Evolutionary conservation across 2,888 invertebrate genomes (phyloP).

Genomic region (Amiota mariae): DNA sequence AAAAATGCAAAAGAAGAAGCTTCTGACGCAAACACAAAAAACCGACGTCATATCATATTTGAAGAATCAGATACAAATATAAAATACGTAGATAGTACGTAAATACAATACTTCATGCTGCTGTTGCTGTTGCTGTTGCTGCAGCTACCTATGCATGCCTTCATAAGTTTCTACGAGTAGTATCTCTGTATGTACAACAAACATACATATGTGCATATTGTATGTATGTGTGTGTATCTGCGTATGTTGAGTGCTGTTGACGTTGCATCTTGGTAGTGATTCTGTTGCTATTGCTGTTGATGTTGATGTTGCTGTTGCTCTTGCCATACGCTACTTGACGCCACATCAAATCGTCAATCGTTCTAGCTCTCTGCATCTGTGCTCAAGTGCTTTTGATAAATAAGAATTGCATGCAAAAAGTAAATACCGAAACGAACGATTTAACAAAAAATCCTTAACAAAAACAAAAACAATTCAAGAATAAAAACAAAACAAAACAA

Average conservation of each 20-base stretch:
- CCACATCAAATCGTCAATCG: too few relatives aligned
- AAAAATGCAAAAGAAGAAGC: not conserved
- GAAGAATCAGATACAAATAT: not conserved
- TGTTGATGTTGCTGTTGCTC: not conserved
- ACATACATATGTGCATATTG: not conserved
- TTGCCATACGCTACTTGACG: too few relatives aligned
- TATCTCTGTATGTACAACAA: too few relatives aligned
- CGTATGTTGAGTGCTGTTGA: constrained; percentile 7
- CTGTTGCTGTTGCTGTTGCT: too few relatives aligned
- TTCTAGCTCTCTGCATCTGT: too few relatives aligned
- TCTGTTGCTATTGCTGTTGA: not conserved
- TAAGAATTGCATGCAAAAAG: constrained; percentile 7
- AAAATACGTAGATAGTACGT: too few relatives aligned
- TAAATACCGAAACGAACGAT: constrained; percentile 12
- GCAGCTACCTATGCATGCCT: too few relatives aligned
- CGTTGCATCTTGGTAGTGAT: not conserved
- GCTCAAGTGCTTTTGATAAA: not conserved
- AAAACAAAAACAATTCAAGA: constrained; percentile 9
- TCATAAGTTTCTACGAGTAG: too few relatives aligned
- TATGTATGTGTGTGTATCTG: not conserved
- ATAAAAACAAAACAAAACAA: constrained; percentile 19
- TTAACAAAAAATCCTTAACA: not conserved
- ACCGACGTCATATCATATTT: constrained; percentile 8
- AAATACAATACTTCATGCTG: too few relatives aligned
- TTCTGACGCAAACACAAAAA: not conserved